phyloP scores from a whole-genome alignment of 92 coral and sea anemone species.

The Siderastrea radians region DNA sequence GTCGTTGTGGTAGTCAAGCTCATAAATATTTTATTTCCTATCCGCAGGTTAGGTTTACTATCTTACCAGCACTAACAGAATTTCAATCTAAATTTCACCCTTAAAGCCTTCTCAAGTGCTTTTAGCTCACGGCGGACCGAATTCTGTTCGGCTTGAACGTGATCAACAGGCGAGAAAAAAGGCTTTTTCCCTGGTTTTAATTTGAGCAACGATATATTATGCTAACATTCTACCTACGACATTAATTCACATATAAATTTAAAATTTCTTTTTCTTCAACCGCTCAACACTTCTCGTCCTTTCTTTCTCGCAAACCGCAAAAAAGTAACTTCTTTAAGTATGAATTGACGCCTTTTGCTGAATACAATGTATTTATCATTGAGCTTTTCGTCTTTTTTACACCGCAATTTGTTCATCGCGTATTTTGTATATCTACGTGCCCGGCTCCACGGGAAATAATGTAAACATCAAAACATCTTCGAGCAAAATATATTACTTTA shows the following conservation, averaged over 20 bases:
- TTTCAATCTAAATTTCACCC: conserved; percentile 29
- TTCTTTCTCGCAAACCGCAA: conserved; percentile 21
- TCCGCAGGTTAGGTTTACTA: conserved; percentile 9
- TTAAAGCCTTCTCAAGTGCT: not conserved
- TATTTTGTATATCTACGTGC: conserved; percentile 34
- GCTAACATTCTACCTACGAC: not conserved
- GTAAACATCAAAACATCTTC: conserved; percentile 21
- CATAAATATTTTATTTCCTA: conserved; percentile 51
- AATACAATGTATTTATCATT: conserved; percentile 13
- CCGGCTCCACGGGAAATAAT: conserved; percentile 23
- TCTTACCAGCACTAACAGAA: conserved; percentile 4
- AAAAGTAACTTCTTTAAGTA: conserved; percentile 8
- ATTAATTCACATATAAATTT: conserved; percentile 30
- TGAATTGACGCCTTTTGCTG: not conserved
- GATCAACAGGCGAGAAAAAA: not conserved
- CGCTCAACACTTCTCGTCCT: conserved; percentile 4
- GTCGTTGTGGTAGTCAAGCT: conserved; percentile 1
- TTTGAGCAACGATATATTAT: not conserved
- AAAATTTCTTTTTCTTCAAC: conserved; percentile 25
- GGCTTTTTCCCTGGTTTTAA: not conserved
- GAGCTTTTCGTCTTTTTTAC: conserved; percentile 9
- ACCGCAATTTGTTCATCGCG: conserved; percentile 30
- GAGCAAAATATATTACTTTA: conserved; percentile 25
- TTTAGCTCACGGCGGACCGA: not conserved
- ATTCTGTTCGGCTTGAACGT: not conserved